These are phyloP conservation scores for Calephelis perditalis DNA, from an alignment of 2,888 invertebrate species.

Conservation along the genomic window DNA sequence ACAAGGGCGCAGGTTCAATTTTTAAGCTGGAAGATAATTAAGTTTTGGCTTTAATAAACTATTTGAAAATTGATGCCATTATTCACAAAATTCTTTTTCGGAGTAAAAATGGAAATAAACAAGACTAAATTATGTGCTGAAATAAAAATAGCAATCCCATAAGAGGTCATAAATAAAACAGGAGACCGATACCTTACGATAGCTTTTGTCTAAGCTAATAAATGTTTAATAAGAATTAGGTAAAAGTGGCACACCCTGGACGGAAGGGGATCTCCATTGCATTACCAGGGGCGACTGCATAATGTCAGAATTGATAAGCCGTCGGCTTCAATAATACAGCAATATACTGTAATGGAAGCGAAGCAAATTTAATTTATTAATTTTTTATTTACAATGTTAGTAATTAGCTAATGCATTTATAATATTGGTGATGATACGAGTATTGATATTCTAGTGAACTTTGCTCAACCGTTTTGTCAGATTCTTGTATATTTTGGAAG, in stretches of 20 bases:
- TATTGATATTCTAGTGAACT: no score
- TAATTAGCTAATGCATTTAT: no score
- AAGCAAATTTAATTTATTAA: slow-evolving; percentile 30
- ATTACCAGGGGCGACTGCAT: slow-evolving; percentile 60
- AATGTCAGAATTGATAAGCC: slow-evolving; percentile 57
- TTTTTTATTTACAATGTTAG: slow-evolving; percentile 3
- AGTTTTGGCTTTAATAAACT: no score
- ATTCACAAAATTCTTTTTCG: no score
- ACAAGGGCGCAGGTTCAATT: no score
- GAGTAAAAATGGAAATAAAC: background rate
- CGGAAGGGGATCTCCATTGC: slow-evolving; percentile 50
- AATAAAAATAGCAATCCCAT: slow-evolving; percentile 59
- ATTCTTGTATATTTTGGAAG: no score
- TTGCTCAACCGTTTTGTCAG: no score
- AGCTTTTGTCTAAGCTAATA: slow-evolving; percentile 73
- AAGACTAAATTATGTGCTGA: slow-evolving; percentile 28
- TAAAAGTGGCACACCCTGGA: slow-evolving; percentile 57
- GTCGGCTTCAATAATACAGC: slow-evolving; percentile 32
- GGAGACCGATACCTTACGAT: slow-evolving; percentile 57
- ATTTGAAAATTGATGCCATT: no score
- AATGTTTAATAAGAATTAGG: slow-evolving; percentile 76
- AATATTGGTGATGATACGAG: no score
- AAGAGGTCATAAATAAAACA: slow-evolving; percentile 73
- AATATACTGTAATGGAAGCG: slow-evolving; percentile 39
- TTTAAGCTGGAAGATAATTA: no score